Conservation (phyloP, 2,797 vertebrate genomes). For the Poecilia gillii region DNA sequence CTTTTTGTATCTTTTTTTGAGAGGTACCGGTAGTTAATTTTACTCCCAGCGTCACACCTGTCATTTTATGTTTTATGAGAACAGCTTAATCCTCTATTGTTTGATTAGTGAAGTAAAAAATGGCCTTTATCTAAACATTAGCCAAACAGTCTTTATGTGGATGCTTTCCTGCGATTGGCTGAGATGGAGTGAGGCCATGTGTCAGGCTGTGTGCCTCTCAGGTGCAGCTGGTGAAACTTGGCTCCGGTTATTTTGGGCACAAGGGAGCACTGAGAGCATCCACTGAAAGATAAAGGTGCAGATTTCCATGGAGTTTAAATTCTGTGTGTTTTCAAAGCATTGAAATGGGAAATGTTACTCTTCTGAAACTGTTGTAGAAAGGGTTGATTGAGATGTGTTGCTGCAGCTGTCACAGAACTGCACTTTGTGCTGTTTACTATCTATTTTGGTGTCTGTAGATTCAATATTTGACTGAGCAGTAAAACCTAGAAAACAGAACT, state of each 20-base stretch:
- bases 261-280: conserved; percentile 31
- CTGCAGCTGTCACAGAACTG: conserved; percentile 9
- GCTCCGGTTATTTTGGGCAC: conserved; percentile 46
- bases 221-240: conserved; percentile 55
- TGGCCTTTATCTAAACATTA: conserved; percentile 56
- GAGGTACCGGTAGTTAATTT: conserved; percentile 4
- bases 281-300: conserved; percentile 47
- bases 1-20: not conserved
- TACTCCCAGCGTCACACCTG: conserved; percentile 53
- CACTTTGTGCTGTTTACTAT: not conserved
- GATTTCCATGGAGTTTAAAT: conserved; percentile 30
- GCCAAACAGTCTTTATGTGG: conserved; percentile 52
- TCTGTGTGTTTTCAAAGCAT: conserved; percentile 30
- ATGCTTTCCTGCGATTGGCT: conserved; percentile 56
- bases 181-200: conserved; percentile 47
- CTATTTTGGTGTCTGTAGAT: not conserved
- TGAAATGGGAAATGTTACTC: conserved; percentile 23
- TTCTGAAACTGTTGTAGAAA: conserved; percentile 16
- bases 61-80: conserved; percentile 19
- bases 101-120: conserved; percentile 48
- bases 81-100: conserved; percentile 55
- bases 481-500: conserved; percentile 19
- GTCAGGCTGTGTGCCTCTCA: conserved; percentile 51
- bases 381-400: not conserved
- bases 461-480: conserved; percentile 8